Base-by-base conservation (phyloP, 1,140 invertebrate genomes). In the Delia radicum region DNA sequence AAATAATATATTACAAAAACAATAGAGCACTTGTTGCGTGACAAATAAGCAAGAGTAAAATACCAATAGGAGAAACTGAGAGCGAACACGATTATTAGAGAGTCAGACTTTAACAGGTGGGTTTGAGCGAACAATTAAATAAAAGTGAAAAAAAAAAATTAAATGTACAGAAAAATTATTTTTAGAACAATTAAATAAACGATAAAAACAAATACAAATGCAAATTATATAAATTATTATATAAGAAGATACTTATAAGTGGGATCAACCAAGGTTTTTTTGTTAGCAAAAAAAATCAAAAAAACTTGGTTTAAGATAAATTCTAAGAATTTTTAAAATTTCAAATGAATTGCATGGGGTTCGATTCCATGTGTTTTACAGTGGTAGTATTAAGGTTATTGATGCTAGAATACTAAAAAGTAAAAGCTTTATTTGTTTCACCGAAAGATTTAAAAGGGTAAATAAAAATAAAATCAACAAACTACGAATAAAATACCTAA, bases 11-110 rank as follows among this genome's bases (percentile, higher is more conserved):
- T 13, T 42, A 42, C 10, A 15, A 42, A 42, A 42, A 42, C 37
- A 42, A 42, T 42, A 42, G 61, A 24, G 61, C 62, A 65, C 62
- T 65, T 69, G 65, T 33, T 69, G 65, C 65, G 65, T 69, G 65
- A 69, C 65, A 21, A 31, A 63, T 26, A 37, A 65, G 18, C 1
- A n/a, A 24, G 18, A 61, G 18, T 10, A 65, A 28, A 55, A 55
- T 21, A 55, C 6, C 48, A 55, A 15, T 26, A 29, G 28, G 10
- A 28, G 62, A 42, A 42, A 10, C 12, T 42, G 65, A 33, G 65
- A 69, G 65, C 12, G 3, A 33, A 21, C 63, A 67, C n/a, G n/a
- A n/a, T n/a, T n/a, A n/a, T n/a, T n/a, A 15, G 8, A 65, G 27
- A 67, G 48, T 18, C n/a, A 15, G n/a, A 55, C 48, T 55, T 55